A percentile compares a stretch with the other conserved stretches of the same genome.
These are phyloP conservation scores for Sciurus vulgaris DNA, from an alignment of 2,797 vertebrate genomes.

Conservation along the genomic window DNA sequence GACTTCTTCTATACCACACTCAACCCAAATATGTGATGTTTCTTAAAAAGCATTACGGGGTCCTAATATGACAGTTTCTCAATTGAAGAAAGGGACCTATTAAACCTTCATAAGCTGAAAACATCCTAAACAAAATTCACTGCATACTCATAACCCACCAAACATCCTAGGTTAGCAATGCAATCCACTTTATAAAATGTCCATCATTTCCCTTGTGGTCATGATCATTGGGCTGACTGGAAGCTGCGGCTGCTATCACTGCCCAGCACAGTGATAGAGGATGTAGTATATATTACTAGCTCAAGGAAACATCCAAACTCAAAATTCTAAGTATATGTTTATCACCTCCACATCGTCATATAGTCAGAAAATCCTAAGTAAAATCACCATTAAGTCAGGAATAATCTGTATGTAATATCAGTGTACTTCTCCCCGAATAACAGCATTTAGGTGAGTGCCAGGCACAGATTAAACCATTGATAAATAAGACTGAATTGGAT, in stretches of 20 bases:
- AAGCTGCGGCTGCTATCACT: not conserved
- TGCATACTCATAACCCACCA: not conserved
- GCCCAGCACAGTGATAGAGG: not conserved
- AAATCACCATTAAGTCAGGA: no score
- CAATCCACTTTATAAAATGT: rapidly evolving
- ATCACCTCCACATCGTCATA: not conserved
- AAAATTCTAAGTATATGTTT: not conserved
- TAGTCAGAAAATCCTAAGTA: not conserved
- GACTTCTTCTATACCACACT: not conserved
- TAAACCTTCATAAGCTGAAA: not conserved
- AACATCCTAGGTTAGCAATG: not conserved
- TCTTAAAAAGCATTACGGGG: not conserved
- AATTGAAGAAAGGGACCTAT: not conserved
- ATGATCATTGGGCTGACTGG: no score
- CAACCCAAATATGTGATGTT: not conserved
- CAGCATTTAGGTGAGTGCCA: not conserved
- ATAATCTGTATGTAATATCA: not conserved
- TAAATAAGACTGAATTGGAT: not conserved
- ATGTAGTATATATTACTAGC: rapidly evolving
- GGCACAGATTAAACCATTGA: not conserved
- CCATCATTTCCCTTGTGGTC: not conserved
- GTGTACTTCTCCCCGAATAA: not conserved
- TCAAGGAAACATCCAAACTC: not conserved
- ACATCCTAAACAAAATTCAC: not conserved
- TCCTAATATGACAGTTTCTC: not conserved